Percentiles rank a stretch among this genome's conserved stretches.
Conservation (phyloP, 2,797 vertebrate species). For the Lophotriccus pileatus region DNA sequence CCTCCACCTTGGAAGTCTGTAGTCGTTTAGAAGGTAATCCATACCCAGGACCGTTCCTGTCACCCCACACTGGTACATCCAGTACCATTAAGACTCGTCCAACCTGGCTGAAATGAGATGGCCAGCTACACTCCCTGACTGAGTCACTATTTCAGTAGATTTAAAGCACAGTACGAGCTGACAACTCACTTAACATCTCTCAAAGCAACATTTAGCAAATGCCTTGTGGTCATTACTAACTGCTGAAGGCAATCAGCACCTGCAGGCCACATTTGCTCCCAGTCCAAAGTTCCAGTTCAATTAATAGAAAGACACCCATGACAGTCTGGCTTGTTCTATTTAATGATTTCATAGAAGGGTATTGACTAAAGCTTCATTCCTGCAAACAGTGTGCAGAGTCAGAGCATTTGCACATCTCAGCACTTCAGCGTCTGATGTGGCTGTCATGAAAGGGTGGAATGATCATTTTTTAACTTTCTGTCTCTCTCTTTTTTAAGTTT, state of each 20-base stretch:
- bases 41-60: neutral
- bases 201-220: neutral
- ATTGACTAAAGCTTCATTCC: neutral
- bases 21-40: neutral
- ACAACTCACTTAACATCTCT: neutral
- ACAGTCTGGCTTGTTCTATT: neutral
- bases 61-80: neutral
- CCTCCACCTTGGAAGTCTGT: neutral
- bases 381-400: neutral
- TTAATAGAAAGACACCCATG: neutral
- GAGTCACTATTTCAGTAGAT: neutral
- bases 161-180: neutral
- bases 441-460: neutral
- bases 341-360: neutral
- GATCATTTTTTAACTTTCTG: neutral
- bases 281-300: neutral
- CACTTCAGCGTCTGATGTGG: accelerated
- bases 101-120: neutral
- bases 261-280: neutral
- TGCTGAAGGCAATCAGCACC: neutral
- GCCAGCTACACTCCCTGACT: neutral
- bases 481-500: neutral
- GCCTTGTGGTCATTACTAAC: neutral
- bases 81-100: neutral
- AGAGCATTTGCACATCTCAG: neutral